Percentiles rank a stretch among this genome's conserved stretches.
phyloP scores from a whole-genome alignment of 2,113 vertebrate genomes.

The Callospermophilus lateralis region DNA sequence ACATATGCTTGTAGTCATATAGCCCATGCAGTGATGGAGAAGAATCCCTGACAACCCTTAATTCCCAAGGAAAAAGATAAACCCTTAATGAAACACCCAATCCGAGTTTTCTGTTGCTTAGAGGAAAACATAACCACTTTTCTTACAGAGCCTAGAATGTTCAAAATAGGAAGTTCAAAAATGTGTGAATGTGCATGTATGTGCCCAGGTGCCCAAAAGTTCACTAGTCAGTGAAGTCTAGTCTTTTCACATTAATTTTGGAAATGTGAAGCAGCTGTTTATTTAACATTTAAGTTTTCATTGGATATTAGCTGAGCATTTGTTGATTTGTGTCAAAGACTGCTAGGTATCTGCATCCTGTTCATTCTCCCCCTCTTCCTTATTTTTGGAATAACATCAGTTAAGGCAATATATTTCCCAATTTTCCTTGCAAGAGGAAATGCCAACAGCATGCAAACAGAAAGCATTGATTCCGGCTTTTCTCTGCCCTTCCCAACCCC shows the following conservation, averaged over 20 bases:
- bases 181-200: neutral
- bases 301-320: neutral
- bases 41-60: neutral
- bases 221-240: neutral
- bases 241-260: neutral
- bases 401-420: neutral
- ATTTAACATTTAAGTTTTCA: neutral
- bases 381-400: neutral
- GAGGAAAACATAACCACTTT: neutral
- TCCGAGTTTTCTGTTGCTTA: neutral
- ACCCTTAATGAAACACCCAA: neutral
- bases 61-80: neutral
- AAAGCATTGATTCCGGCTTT: neutral
- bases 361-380: neutral
- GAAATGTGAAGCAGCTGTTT: neutral
- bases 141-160: neutral
- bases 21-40: neutral
- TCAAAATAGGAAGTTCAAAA: neutral
- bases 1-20: neutral
- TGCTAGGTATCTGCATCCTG: neutral
- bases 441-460: neutral
- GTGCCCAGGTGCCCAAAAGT: neutral
- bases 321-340: neutral
- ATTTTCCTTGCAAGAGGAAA: neutral
- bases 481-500: neutral